These are phyloP conservation scores for Agonopterix alstromeriana DNA, from an alignment of 2,888 invertebrate genomes.

Conservation along the genomic window DNA sequence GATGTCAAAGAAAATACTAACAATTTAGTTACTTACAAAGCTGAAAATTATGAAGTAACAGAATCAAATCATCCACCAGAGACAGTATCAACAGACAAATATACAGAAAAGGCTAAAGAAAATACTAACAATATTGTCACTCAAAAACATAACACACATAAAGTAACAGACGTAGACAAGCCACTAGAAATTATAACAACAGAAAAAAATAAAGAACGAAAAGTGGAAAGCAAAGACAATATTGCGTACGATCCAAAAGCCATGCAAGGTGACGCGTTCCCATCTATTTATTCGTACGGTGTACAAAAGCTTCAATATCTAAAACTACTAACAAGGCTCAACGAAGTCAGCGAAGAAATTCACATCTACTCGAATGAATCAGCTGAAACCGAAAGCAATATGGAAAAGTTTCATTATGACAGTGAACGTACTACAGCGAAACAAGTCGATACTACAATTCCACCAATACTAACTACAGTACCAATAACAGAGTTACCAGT, in stretches of 20 bases:
- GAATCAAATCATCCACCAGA: slow-evolving; percentile 10
- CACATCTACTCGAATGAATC: slow-evolving; percentile 56
- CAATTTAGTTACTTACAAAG: not conserved
- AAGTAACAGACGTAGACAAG: slow-evolving; percentile 22
- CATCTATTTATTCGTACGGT: slow-evolving; percentile 59
- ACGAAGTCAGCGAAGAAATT: slow-evolving; percentile 53
- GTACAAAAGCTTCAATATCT: slow-evolving; percentile 59
- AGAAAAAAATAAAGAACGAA: slow-evolving; percentile 11
- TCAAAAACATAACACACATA: slow-evolving; percentile 7
- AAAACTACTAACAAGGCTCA: slow-evolving; percentile 50
- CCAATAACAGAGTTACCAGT: slow-evolving; percentile 16
- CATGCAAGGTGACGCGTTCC: slow-evolving; percentile 62
- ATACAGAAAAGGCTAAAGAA: slow-evolving; percentile 1
- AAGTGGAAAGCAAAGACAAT: slow-evolving; percentile 11
- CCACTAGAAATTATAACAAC: slow-evolving; percentile 24
- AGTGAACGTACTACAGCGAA: slow-evolving; percentile 24
- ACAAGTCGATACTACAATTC: slow-evolving; percentile 14
- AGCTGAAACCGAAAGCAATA: slow-evolving; percentile 32
- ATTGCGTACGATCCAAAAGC: slow-evolving; percentile 59
- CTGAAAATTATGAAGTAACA: slow-evolving; percentile 12
- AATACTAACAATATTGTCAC: slow-evolving; percentile 10
- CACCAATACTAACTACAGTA: slow-evolving; percentile 17
- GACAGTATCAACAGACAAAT: not conserved
- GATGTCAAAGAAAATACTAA: slow-evolving; percentile 8
- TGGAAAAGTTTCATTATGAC: slow-evolving; percentile 49